These are phyloP conservation scores for Neosilurus mollespiculum DNA, from an alignment of 2,797 vertebrate species.

Conservation along the genomic window DNA sequence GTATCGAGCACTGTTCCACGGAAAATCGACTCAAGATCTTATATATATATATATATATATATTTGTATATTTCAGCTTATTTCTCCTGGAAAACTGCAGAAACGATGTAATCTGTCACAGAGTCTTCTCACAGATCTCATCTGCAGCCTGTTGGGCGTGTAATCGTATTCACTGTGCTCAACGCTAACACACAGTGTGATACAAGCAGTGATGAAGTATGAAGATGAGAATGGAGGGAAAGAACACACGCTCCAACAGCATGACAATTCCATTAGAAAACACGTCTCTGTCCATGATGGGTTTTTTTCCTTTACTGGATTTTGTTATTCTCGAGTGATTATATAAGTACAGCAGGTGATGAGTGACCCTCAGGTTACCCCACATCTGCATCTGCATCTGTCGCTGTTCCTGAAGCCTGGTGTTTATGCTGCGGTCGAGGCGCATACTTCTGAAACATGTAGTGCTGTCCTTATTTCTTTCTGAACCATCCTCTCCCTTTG, in stretches of 20 bases:
- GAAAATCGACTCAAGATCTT: too few species aligned
- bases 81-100: background rate
- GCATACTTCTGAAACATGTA: slow-evolving; percentile 2
- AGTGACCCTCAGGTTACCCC: slow-evolving; percentile 6
- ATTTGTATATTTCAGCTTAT: too few species aligned
- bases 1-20: too few species aligned
- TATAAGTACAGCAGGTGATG: background rate
- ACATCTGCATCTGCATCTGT: background rate
- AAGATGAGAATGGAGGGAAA: background rate
- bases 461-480: slow-evolving; percentile 24
- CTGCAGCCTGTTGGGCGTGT: slow-evolving; percentile 23
- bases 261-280: background rate
- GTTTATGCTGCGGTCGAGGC: background rate
- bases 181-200: slow-evolving; percentile 23
- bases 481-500: slow-evolving; percentile 10
- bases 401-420: background rate
- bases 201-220: slow-evolving; percentile 14
- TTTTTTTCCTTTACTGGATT: background rate
- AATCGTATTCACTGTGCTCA: slow-evolving; percentile 21
- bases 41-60: too few species aligned
- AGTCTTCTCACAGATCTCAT: background rate
- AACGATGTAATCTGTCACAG: slow-evolving; percentile 15
- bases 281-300: background rate
- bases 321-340: background rate
- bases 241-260: slow-evolving; percentile 1